phyloP scores from a whole-genome alignment of 2,113 vertebrate genomes.

The Pteruthius melanotis region DNA sequence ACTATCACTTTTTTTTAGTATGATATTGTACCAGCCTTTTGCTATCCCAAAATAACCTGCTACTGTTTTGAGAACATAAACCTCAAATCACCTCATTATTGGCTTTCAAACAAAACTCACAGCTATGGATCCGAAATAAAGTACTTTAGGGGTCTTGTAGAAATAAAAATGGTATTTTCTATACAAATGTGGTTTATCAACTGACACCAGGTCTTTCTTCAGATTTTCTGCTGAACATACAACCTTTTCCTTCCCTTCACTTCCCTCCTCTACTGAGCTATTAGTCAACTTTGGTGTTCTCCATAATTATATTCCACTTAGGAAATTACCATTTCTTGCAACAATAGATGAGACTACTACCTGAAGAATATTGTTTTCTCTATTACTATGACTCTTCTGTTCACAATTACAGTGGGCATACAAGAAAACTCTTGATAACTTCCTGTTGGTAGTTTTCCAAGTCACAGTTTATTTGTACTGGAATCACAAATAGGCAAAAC shows the following conservation, averaged over 20 bases:
- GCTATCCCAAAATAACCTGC: background rate
- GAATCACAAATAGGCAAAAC: slow-evolving; percentile 71
- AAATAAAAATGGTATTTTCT: background rate
- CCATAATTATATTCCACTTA: background rate
- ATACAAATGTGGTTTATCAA: background rate
- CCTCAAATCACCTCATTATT: background rate
- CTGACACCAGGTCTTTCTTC: background rate
- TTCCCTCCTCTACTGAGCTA: background rate
- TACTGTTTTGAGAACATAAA: background rate
- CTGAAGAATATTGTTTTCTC: slow-evolving; percentile 6
- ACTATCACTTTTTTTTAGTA: background rate
- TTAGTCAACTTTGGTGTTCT: background rate
- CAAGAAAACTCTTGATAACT: slow-evolving; percentile 59
- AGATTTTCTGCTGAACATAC: background rate
- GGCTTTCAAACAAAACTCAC: background rate
- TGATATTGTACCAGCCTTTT: background rate
- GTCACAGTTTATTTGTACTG: slow-evolving; percentile 70
- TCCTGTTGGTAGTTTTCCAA: slow-evolving; percentile 62
- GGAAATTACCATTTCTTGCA: background rate
- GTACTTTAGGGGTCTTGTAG: background rate
- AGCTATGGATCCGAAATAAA: background rate
- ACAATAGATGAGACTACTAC: background rate
- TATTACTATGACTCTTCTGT: slow-evolving; percentile 39
- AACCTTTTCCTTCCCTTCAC: background rate
- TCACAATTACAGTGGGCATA: slow-evolving; percentile 50